These are phyloP conservation scores for Nansenia antarctica DNA, from an alignment of 2,113 vertebrate species.

Conservation along the genomic window DNA sequence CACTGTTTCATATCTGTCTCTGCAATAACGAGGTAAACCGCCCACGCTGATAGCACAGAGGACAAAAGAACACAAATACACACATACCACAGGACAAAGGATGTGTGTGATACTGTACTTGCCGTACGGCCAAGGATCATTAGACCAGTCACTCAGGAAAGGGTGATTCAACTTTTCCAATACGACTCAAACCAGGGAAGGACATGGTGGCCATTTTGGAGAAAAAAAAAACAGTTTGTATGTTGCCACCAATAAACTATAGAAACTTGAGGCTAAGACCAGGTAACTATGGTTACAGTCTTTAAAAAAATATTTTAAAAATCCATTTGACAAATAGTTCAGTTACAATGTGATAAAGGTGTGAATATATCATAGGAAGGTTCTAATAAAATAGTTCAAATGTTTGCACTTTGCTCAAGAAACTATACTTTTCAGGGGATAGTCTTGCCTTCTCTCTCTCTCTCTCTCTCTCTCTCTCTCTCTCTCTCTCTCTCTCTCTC, in stretches of 20 bases:
- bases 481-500: neutral
- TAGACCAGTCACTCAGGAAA: slow-evolving; percentile 40
- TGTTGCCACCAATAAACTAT: slow-evolving; percentile 25
- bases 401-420: slow-evolving; percentile 50
- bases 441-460: slow-evolving; percentile 5
- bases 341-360: slow-evolving; percentile 52
- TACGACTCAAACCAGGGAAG: slow-evolving; percentile 22
- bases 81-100: slow-evolving; percentile 37
- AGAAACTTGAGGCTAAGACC: slow-evolving; percentile 55
- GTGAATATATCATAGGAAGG: slow-evolving; percentile 59
- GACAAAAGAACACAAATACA: slow-evolving; percentile 56
- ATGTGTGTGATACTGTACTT: neutral
- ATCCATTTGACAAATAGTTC: slow-evolving; percentile 38
- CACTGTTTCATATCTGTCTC: slow-evolving; percentile 52
- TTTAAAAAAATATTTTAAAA: slow-evolving; percentile 47
- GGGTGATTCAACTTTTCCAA: slow-evolving; percentile 52
- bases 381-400: slow-evolving; percentile 51
- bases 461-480: neutral
- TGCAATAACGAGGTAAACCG: slow-evolving; percentile 59
- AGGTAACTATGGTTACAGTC: too few relatives aligned
- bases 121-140: slow-evolving; percentile 46
- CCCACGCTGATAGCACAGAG: slow-evolving; percentile 41
- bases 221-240: neutral
- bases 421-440: slow-evolving; percentile 40
- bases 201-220: neutral